Percentiles rank a stretch among this genome's conserved stretches.
Evolutionary conservation across 2,113 vertebrate genomes (phyloP).

Genomic region (Xiphorhynchus elegans): DNA sequence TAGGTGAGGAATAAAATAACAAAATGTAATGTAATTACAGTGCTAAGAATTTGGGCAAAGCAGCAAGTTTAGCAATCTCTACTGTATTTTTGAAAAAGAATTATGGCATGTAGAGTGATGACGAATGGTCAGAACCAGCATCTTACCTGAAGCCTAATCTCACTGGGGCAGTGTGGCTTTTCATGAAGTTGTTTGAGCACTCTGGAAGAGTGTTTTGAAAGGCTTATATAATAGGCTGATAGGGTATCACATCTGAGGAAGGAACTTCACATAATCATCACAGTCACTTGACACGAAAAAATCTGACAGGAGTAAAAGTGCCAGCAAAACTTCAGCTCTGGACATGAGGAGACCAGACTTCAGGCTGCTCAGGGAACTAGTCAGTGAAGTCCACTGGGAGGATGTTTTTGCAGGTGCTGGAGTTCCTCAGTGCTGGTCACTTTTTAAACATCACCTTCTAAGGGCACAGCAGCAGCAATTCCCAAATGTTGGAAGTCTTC

Average conservation of each 20-base stretch:
- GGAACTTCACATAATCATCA: background rate
- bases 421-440: too few relatives aligned
- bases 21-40: fast-evolving
- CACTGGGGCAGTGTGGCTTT: background rate
- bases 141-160: background rate
- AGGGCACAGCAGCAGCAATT: too few relatives aligned
- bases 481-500: background rate
- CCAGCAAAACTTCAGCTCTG: background rate
- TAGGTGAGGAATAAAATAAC: background rate
- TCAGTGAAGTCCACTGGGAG: too few relatives aligned
- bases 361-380: too few relatives aligned
- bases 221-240: background rate
- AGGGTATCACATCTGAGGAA: fast-evolving
- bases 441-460: too few relatives aligned
- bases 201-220: background rate
- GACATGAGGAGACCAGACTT: too few relatives aligned
- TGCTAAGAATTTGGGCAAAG: background rate
- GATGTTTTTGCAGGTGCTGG: too few relatives aligned
- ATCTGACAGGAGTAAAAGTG: background rate
- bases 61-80: background rate
- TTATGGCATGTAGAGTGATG: background rate
- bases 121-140: background rate
- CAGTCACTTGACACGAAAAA: fast-evolving
- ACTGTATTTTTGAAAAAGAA: background rate
- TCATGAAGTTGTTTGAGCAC: background rate